Evolutionary conservation across 2,113 vertebrate genomes (phyloP), one percentile per base, ranked within the genome.

Genomic region (Pipa parva): DNA sequence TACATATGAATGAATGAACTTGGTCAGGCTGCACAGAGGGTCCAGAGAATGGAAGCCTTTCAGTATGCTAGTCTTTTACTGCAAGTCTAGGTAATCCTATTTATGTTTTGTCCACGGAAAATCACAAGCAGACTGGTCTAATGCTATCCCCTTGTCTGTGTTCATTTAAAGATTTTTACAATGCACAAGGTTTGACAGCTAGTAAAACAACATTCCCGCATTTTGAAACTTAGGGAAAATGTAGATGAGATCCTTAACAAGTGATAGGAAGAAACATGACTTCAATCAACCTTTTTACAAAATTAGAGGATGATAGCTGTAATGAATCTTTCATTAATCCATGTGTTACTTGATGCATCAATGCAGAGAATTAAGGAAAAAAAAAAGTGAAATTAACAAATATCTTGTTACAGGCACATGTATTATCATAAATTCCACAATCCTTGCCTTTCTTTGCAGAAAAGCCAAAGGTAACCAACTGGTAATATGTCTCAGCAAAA

Each of bases 131-230:
- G 63, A 36, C 37, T 22, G 31, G 37, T 61, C 18, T 57, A 48
- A 15, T 2, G 15, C 7, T 66, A 39, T 49, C 42, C 49, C 12
- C 74, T 72, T 73, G 15, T 25, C 1, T 12, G 10, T 56, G 1
- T 50, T 36, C 46, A 57, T 73, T 76, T 29, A 54, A 18, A 61
- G 54, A 25, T 60, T 13, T 51, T 73, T 72, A n/a, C 37, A 71
- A 26, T 46, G 7, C 27, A 39, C 17, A 48, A 52, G 50, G n/a
- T 50, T 73, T 75, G 80, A 52, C 71, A 69, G 1, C 51, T 75
- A 63, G 20, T 63, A 55, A 42, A 29, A 18, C 60, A 31, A 13
- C 62, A 22, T 9, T 15, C 58, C 55, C 54, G 37, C 65, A 54
- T 57, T 3, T 39, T 15, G 18, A 69, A 27, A 29, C 17, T 1